Percentiles rank a stretch among this genome's conserved stretches.
Evolutionary conservation across 2,888 invertebrate genomes (phyloP).

Genomic region (Lasioglossum malachurum): DNA sequence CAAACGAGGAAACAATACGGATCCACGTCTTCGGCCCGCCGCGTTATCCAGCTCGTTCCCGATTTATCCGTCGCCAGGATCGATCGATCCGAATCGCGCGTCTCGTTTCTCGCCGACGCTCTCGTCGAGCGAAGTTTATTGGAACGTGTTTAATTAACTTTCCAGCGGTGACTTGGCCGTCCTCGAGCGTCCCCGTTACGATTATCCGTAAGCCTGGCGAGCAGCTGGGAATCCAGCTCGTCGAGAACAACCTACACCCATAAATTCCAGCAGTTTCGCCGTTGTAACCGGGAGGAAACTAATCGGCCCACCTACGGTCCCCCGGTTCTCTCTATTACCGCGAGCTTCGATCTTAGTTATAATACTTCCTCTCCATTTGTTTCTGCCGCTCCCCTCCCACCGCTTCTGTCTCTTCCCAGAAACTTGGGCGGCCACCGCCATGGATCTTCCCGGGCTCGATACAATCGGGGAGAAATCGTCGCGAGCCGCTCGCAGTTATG

Average conservation of each 20-base stretch:
- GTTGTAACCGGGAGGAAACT: slow-evolving; percentile 50
- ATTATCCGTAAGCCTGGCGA: slow-evolving; percentile 62
- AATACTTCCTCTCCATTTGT: slow-evolving; percentile 15
- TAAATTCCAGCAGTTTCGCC: slow-evolving; percentile 50
- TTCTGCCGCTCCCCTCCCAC: background rate
- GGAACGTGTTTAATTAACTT: slow-evolving; percentile 73
- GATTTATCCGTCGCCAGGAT: background rate
- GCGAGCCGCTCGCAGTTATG: background rate
- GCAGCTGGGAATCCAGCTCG: slow-evolving; percentile 50
- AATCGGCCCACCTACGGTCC: slow-evolving; percentile 44
- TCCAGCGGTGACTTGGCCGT: slow-evolving; percentile 61
- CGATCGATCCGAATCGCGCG: slow-evolving; percentile 45
- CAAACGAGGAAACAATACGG: background rate
- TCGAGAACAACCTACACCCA: slow-evolving; percentile 41
- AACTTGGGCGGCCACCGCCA: background rate
- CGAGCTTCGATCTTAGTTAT: slow-evolving; percentile 22
- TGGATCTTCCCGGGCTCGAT: slow-evolving; percentile 3
- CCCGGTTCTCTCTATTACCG: slow-evolving; percentile 13
- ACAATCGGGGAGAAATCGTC: background rate
- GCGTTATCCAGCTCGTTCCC: background rate
- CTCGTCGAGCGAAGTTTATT: slow-evolving; percentile 65
- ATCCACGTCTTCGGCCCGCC: background rate
- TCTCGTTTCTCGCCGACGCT: slow-evolving; percentile 39
- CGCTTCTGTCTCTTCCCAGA: background rate
- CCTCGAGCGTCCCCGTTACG: slow-evolving; percentile 54